A percentile compares a stretch with the other conserved stretches of the same genome.
phyloP scores from a whole-genome alignment of 2,888 invertebrate genomes.

The Apamea crenata region DNA sequence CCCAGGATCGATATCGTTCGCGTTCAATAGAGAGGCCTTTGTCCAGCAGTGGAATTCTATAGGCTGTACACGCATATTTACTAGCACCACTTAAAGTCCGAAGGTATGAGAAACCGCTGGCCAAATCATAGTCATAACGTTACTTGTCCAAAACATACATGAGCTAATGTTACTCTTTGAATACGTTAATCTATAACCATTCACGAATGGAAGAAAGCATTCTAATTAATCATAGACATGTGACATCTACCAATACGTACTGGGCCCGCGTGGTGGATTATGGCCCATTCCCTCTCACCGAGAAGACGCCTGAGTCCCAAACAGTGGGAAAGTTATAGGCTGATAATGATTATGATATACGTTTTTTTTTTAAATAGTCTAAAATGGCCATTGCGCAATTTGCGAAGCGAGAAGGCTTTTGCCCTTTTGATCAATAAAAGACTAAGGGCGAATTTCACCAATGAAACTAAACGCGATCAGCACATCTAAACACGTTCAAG shows the following conservation, averaged over 20 bases:
- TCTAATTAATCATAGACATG: too few relatives aligned
- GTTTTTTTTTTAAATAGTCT: not conserved
- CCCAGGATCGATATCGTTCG: not conserved
- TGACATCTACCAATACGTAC: too few relatives aligned
- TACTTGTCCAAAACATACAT: not conserved
- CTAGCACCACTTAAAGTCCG: not conserved
- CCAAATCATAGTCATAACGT: not conserved
- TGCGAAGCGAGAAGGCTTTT: not conserved
- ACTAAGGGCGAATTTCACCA: not conserved
- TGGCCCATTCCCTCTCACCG: too few relatives aligned
- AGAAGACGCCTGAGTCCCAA: too few relatives aligned
- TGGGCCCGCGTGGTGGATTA: too few relatives aligned
- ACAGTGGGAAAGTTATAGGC: too few relatives aligned
- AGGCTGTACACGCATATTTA: too few relatives aligned
- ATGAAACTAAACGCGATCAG: not conserved
- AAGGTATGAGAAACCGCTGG: not conserved
- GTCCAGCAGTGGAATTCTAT: too few relatives aligned
- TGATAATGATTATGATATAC: too few relatives aligned
- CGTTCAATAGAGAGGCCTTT: not conserved
- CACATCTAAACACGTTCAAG: not conserved
- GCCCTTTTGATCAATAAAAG: not conserved
- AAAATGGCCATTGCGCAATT: not conserved
- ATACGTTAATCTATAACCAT: not conserved
- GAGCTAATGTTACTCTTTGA: not conserved
- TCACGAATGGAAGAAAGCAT: not conserved